phyloP scores from a whole-genome alignment of 1,140 invertebrate genomes.

The Drosophila miranda region DNA sequence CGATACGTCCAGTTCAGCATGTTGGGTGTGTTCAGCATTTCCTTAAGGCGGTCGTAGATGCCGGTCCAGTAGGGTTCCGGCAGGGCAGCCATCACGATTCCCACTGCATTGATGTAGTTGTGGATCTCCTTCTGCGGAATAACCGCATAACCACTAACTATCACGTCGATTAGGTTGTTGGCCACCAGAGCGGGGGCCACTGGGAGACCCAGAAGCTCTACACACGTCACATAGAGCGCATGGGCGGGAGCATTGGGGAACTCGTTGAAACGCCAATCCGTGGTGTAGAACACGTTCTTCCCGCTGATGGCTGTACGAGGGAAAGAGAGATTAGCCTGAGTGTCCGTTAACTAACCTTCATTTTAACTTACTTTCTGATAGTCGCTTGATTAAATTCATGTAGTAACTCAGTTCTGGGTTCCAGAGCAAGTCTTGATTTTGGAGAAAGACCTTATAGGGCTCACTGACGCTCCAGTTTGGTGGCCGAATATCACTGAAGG shows the following conservation, averaged over 20 bases:
- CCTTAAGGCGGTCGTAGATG: slow-evolving; percentile 92
- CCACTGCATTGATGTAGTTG: slow-evolving; percentile 96
- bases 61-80: slow-evolving; percentile 93
- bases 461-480: slow-evolving; percentile 95
- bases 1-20: slow-evolving; percentile 89
- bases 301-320: slow-evolving; percentile 86
- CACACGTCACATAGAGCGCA: slow-evolving; percentile 95
- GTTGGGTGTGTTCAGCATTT: slow-evolving; percentile 88
- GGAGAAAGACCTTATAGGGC: slow-evolving; percentile 90
- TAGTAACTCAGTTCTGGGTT: slow-evolving; percentile 95
- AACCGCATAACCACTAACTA: slow-evolving; percentile 92
- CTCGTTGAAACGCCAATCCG: slow-evolving; percentile 98
- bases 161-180: slow-evolving; percentile 92
- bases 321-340: background rate
- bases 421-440: slow-evolving; percentile 87
- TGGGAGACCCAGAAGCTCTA: slow-evolving; percentile 96
- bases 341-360: background rate
- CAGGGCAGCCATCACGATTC: slow-evolving; percentile 93
- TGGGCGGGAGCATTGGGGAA: slow-evolving; percentile 97
- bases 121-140: slow-evolving; percentile 92
- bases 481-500: slow-evolving; percentile 91
- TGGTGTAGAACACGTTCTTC: slow-evolving; percentile 90
- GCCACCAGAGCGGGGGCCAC: slow-evolving; percentile 90
- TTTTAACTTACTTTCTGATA: slow-evolving; percentile 90
- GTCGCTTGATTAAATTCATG: slow-evolving; percentile 89